Evolutionary conservation across 2,797 vertebrate species (phyloP).

Genomic region (Cyclura pinguis): DNA sequence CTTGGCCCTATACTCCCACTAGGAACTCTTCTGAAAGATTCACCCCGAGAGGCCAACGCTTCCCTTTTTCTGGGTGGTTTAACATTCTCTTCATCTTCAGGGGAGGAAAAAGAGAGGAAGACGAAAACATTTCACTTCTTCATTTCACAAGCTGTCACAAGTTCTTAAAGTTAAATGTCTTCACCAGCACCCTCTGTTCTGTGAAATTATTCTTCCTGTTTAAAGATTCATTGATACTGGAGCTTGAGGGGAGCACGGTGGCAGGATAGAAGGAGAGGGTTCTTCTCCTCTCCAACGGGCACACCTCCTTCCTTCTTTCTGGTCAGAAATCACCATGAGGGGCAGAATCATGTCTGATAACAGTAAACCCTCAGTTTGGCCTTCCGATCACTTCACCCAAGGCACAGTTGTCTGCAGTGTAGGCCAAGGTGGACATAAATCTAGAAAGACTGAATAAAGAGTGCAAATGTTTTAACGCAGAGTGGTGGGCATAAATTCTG

Average conservation of each 20-base stretch:
- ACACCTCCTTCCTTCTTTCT: neutral
- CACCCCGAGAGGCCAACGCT: neutral
- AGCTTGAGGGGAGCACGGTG: neutral
- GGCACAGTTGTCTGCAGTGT: neutral
- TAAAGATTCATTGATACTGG: slow-evolving; percentile 67
- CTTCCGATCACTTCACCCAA: neutral
- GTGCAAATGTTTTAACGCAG: slow-evolving; percentile 51
- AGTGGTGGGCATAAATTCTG: slow-evolving; percentile 56
- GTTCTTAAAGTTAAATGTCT: slow-evolving; percentile 65
- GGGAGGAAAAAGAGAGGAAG: neutral
- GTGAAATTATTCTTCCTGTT: slow-evolving; percentile 59
- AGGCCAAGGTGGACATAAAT: slow-evolving; percentile 52
- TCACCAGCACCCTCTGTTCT: neutral
- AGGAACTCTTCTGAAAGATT: neutral
- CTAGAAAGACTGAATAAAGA: slow-evolving; percentile 54
- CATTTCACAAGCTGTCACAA: slow-evolving; percentile 58
- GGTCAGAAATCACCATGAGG: slow-evolving; percentile 44
- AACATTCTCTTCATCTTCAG: slow-evolving; percentile 4
- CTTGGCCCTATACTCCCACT: neutral
- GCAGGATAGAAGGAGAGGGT: too few species aligned
- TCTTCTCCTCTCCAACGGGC: neutral
- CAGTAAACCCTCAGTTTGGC: neutral
- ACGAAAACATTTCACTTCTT: slow-evolving; percentile 25
- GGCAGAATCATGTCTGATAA: slow-evolving; percentile 41
- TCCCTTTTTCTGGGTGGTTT: slow-evolving; percentile 10